A percentile compares a stretch with the other conserved stretches of the same genome.
phyloP scores from a whole-genome alignment of 2,888 invertebrate genomes.

The Patella ulyssiponensis region DNA sequence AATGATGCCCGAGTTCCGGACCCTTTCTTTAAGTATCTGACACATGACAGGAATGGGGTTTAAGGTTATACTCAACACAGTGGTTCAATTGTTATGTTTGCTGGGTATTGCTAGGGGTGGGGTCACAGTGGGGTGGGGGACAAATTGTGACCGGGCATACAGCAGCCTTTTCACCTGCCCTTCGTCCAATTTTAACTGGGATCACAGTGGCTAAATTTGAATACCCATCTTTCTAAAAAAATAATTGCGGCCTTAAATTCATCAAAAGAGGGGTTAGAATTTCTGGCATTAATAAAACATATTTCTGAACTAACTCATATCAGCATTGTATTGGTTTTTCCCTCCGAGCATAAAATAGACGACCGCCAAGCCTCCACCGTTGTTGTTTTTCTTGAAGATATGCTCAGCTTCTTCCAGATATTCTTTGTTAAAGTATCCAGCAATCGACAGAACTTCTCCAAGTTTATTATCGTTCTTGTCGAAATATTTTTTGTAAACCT shows the following conservation, averaged over 20 bases:
- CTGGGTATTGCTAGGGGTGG: too few species aligned
- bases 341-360: constrained; percentile 47
- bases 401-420: constrained; percentile 35
- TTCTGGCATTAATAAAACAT: too few species aligned
- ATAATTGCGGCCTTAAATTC: too few species aligned
- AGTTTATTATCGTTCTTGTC: constrained; percentile 30
- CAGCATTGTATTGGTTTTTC: constrained; percentile 45
- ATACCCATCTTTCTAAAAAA: too few species aligned
- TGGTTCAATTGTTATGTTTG: background rate
- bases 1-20: too few species aligned
- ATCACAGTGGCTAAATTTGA: too few species aligned
- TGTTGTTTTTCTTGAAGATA: constrained; percentile 39
- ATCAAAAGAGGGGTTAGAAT: too few species aligned
- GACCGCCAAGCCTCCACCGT: constrained; percentile 43
- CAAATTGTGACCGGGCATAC: too few species aligned
- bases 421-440: constrained; percentile 43
- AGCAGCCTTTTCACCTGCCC: too few species aligned
- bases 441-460: constrained; percentile 41
- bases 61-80: background rate
- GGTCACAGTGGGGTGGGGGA: too few species aligned
- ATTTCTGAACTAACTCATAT: constrained; percentile 39
- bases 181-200: too few species aligned
- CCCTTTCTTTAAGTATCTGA: too few species aligned
- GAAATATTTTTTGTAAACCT: constrained; percentile 34
- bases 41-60: background rate